Evolutionary conservation across 2,113 vertebrate genomes (phyloP), one percentile per base, ranked within the genome.

Genomic region (Malurus melanocephalus): DNA sequence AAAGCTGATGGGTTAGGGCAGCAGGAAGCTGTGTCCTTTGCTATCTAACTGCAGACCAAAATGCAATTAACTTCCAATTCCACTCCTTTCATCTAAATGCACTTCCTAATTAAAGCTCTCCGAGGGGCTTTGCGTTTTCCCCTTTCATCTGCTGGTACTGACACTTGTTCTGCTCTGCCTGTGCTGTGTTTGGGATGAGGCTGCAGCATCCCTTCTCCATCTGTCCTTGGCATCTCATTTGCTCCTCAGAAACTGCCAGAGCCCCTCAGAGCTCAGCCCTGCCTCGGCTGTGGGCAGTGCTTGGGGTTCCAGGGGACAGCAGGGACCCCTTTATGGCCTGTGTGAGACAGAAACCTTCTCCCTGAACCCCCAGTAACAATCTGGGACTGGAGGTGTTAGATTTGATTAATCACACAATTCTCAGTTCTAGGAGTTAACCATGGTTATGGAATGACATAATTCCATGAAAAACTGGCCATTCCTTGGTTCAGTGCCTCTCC

Each of bases 21-120:
- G 89, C 85, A 80, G 91, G 73, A 89, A 91, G 87, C 85, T 85
- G 74, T 82, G 71, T 86, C 93, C 76, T 92, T 95, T 95, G 93
- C 94, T 90, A 33, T 56, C 92, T 65, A 48, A 56, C 5, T 17
- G 59, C 79, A 94, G 48, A 90, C 38, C 57, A 60, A 87, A 93
- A 86, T 57, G 57, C 81, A 95, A 56, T 93, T 85, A 83, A 65
- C 65, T 92, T 76, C 60, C 69, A 61, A 12, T 82, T 62, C 52
- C 30, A 7, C 20, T 69, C 67, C 78, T 91, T 87, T 92, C 46
- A 74, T 73, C 59, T 53, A 68, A 55, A 67, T 45, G 40, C 35
- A 42, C 38, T 87, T 88, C 72, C 76, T 61, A 76, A 88, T 85
- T 62, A 85, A 83, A 91, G 66, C 55, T 73, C 30, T 67, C 52